These are phyloP conservation scores for Andrena haemorrhoa DNA, from an alignment of 2,888 invertebrate species.

Conservation along the genomic window DNA sequence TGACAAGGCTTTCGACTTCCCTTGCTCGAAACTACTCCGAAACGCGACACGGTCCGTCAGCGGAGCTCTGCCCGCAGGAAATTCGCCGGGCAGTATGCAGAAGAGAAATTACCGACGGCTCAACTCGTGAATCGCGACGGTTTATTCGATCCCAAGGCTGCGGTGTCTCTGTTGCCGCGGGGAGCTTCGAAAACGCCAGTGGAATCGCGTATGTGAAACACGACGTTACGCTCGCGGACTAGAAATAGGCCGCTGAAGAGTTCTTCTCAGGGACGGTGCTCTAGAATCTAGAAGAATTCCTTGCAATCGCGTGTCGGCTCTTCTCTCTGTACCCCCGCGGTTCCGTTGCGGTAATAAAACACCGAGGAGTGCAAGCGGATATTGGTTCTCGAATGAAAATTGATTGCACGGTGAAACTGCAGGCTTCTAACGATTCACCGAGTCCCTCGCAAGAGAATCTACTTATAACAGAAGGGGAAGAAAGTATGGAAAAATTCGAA, in stretches of 20 bases:
- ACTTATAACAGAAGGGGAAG: too few species aligned
- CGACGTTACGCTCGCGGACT: conserved; percentile 14
- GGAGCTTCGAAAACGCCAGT: conserved; percentile 18
- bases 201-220: conserved; percentile 38
- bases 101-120: conserved; percentile 27
- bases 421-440: too few species aligned
- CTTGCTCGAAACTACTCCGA: not conserved
- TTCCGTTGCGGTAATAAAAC: too few species aligned
- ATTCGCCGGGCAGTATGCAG: conserved; percentile 14
- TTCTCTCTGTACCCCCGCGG: too few species aligned
- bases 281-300: not conserved
- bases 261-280: not conserved
- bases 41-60: not conserved
- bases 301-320: too few species aligned
- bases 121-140: conserved; percentile 3
- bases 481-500: too few species aligned
- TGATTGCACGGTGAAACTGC: too few species aligned
- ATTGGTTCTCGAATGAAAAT: too few species aligned
- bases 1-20: not conserved
- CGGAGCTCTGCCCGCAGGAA: too few species aligned
- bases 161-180: conserved; percentile 4
- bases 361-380: too few species aligned
- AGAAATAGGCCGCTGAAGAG: conserved; percentile 33
- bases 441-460: too few species aligned
- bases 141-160: conserved; percentile 49